Evolutionary conservation across 2,113 vertebrate species (phyloP).

Genomic region (Halichoerus grypus): DNA sequence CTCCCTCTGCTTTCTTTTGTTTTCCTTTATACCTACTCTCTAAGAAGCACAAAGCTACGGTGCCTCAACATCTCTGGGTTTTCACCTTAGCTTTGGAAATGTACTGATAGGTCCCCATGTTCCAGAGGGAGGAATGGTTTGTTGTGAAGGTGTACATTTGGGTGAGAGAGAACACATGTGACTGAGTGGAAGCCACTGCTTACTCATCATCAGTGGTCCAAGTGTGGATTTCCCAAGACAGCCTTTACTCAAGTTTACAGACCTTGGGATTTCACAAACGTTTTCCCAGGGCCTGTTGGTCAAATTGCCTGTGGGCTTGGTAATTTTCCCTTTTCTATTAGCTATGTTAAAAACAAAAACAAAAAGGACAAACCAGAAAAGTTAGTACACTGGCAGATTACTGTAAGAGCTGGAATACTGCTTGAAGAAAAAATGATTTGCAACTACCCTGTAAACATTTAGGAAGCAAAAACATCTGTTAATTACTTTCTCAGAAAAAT

Average conservation of each 20-base stretch:
- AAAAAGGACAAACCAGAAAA: not conserved
- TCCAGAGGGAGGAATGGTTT: not conserved
- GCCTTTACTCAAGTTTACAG: not conserved
- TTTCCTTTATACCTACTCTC: not conserved
- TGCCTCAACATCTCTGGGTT: not conserved
- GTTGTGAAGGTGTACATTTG: not conserved
- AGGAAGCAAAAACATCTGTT: not conserved
- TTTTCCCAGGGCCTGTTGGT: not conserved
- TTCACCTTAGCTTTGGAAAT: not conserved
- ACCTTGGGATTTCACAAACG: not conserved
- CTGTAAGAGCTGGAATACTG: not conserved
- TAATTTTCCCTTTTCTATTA: not conserved
- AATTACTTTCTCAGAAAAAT: not conserved
- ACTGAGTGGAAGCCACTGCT: not conserved
- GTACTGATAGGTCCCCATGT: not conserved
- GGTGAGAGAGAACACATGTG: not conserved
- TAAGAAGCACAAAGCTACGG: not conserved
- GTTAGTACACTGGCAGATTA: not conserved
- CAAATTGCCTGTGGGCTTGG: not conserved
- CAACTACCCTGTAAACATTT: not conserved
- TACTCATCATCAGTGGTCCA: not conserved
- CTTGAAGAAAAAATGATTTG: constrained; percentile 40
- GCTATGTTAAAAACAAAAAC: not conserved
- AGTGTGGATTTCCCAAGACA: not conserved
- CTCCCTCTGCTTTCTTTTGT: not conserved